Percentiles rank a stretch among this genome's conserved stretches.
Conservation (phyloP, 2,888 invertebrate species). For the Caprella mutica region DNA sequence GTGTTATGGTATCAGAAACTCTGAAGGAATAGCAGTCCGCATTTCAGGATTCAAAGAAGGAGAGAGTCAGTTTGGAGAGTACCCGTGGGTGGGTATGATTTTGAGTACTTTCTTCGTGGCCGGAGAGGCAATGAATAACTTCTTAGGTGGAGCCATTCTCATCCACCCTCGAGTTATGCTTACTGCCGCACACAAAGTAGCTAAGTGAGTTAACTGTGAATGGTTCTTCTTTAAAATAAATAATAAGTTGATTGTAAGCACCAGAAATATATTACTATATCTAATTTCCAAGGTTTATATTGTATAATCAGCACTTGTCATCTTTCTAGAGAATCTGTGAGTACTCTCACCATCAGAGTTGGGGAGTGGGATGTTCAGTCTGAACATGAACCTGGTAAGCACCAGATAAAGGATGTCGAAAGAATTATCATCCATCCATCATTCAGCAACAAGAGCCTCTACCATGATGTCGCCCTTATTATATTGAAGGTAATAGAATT, state of each 20-base stretch:
- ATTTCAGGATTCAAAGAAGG: constrained; percentile 25
- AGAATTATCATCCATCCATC: constrained; percentile 35
- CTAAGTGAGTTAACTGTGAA: constrained; percentile 12
- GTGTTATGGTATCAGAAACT: constrained; percentile 5
- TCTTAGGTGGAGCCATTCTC: constrained; percentile 28
- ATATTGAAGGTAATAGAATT: constrained; percentile 19
- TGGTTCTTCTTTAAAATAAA: no score
- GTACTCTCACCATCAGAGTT: constrained; percentile 46
- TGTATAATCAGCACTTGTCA: no score
- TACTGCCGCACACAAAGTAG: constrained; percentile 30
- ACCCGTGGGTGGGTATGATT: constrained; percentile 28
- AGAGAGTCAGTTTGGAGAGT: constrained; percentile 34
- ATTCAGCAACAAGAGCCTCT: constrained; percentile 35
- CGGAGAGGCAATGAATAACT: constrained; percentile 8
- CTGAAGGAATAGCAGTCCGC: constrained; percentile 9
- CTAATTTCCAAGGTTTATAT: no score
- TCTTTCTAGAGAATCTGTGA: constrained; percentile 5
- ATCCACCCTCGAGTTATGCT: constrained; percentile 25
- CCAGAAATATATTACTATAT: no score
- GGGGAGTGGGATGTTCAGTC: constrained; percentile 77
- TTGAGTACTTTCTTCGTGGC: constrained; percentile 2
- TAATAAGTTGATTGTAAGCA: no score
- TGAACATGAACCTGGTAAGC: constrained; percentile 54
- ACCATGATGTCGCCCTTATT: constrained; percentile 36
- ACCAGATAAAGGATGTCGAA: constrained; percentile 56